A percentile compares a stretch with the other conserved stretches of the same genome.
Evolutionary conservation across 2,113 vertebrate species (phyloP).

Genomic region (Paradoxurus hermaphroditus): DNA sequence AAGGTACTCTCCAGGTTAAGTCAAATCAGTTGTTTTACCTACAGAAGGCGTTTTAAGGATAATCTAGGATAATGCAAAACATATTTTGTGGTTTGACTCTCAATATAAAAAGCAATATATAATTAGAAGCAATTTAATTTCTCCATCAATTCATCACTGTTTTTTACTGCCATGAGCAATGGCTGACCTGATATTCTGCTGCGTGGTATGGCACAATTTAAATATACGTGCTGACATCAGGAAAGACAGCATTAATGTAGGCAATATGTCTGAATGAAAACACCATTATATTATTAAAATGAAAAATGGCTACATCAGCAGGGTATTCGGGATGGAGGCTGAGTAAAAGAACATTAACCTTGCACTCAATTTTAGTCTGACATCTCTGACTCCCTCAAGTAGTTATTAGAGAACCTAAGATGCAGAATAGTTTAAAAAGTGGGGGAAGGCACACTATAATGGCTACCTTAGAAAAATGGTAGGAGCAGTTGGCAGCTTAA

Average conservation of each 20-base stretch:
- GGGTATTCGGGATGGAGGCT: neutral
- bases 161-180: neutral
- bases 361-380: neutral
- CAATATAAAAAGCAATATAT: constrained; percentile 59
- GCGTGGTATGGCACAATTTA: neutral
- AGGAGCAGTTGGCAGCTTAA: neutral
- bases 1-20: neutral
- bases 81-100: constrained; percentile 30
- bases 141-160: constrained; percentile 46
- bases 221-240: neutral
- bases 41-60: constrained; percentile 33
- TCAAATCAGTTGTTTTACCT: constrained; percentile 23
- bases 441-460: neutral
- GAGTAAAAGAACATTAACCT: constrained; percentile 8
- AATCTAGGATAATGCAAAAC: neutral
- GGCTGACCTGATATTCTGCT: constrained; percentile 46
- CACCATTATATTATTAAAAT: neutral
- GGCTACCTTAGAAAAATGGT: neutral
- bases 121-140: constrained; percentile 66
- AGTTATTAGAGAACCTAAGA: neutral
- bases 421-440: neutral
- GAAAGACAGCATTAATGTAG: neutral
- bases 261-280: neutral
- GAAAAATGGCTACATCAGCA: neutral
- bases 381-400: neutral